These are phyloP conservation scores for Suncus etruscus DNA, from an alignment of 2,113 vertebrate species.

Conservation along the genomic window DNA sequence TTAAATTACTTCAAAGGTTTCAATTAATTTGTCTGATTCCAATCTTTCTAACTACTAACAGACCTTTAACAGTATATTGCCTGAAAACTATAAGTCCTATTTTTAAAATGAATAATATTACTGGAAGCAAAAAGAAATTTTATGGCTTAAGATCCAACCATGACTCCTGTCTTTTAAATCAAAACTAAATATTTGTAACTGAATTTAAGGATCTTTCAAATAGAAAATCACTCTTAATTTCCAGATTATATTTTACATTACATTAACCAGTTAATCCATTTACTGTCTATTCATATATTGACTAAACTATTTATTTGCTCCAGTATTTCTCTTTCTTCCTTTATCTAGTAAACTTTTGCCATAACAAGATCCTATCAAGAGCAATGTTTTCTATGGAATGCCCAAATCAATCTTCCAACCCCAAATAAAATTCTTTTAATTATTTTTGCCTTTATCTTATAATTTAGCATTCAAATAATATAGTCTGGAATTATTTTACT, in stretches of 20 bases:
- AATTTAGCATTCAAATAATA: background rate
- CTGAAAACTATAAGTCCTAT: background rate
- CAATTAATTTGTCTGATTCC: conserved; percentile 1
- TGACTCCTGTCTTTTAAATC: background rate
- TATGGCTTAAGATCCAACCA: background rate
- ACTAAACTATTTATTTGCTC: background rate
- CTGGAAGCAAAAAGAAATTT: background rate
- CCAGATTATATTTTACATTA: background rate
- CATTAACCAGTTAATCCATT: background rate
- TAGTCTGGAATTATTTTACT: background rate
- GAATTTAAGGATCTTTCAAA: background rate
- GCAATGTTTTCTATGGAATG: background rate
- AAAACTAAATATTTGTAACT: background rate
- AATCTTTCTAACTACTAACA: background rate
- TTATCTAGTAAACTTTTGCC: background rate
- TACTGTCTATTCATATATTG: background rate
- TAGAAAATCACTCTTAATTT: background rate
- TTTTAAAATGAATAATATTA: conserved; percentile 11
- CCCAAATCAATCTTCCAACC: background rate
- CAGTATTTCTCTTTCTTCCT: background rate
- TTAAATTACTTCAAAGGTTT: background rate
- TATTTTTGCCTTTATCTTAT: background rate
- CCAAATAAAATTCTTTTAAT: background rate
- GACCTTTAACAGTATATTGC: background rate
- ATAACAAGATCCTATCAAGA: background rate